Evolutionary conservation across 2,888 invertebrate species (phyloP).

Genomic region (Lasioglossum figueresi): DNA sequence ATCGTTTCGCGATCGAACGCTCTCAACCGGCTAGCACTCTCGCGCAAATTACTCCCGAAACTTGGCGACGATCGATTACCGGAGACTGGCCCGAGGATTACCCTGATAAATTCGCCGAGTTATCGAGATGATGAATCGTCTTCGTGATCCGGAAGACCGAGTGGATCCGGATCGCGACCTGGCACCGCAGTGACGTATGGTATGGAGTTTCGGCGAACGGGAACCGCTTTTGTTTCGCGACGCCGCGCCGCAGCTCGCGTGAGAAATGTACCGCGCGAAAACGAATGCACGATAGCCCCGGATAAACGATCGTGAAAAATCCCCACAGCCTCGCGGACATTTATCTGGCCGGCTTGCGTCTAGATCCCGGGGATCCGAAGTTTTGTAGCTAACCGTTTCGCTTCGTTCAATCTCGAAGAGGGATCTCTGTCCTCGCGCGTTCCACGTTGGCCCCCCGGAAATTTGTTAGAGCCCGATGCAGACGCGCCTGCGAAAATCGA

Average conservation of each 20-base stretch:
- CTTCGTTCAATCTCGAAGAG: constrained; percentile 52
- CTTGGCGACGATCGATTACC: constrained; percentile 7
- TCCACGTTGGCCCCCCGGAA: constrained; percentile 2
- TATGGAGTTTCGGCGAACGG: constrained; percentile 20
- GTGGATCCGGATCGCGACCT: constrained; percentile 16
- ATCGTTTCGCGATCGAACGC: not conserved
- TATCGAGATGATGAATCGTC: constrained; percentile 34
- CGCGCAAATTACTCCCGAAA: not conserved
- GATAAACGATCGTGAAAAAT: constrained; percentile 53
- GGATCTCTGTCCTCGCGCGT: constrained; percentile 18
- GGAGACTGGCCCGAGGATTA: constrained; percentile 7
- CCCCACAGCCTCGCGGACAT: constrained; percentile 40
- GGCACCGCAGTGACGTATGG: constrained; percentile 35
- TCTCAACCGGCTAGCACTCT: not conserved
- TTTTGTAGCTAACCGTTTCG: constrained; percentile 43
- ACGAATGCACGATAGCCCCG: constrained; percentile 39
- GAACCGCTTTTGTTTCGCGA: constrained; percentile 11
- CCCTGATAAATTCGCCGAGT: constrained; percentile 38
- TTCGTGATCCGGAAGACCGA: constrained; percentile 26
- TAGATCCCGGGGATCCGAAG: constrained; percentile 46
- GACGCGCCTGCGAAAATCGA: constrained; percentile 15
- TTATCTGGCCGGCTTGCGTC: constrained; percentile 46
- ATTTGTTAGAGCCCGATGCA: constrained; percentile 28
- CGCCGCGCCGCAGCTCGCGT: not conserved
- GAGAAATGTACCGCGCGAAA: constrained; percentile 46